phyloP scores from a whole-genome alignment of 2,113 vertebrate species.

The Leucopsar rothschildi region DNA sequence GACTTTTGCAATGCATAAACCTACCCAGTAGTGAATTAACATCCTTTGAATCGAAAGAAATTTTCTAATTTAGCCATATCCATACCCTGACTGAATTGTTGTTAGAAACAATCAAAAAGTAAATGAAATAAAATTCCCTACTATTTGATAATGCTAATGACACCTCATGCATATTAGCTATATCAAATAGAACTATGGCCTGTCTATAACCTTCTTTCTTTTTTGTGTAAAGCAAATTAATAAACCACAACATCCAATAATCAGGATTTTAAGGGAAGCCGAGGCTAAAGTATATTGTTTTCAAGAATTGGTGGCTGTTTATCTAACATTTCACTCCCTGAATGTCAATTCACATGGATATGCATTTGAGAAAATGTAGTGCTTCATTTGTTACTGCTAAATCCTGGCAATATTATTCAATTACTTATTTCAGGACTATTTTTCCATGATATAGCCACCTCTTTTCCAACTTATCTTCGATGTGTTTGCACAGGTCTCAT shows the following conservation, averaged over 20 bases:
- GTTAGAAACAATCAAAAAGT: neutral
- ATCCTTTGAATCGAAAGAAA: neutral
- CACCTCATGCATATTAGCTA: neutral
- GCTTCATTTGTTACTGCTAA: neutral
- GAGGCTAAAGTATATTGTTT: neutral
- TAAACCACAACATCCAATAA: neutral
- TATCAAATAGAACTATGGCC: neutral
- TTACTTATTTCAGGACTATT: neutral
- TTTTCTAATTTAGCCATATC: neutral
- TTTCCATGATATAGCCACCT: neutral
- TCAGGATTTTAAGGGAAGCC: neutral
- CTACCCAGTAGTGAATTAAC: neutral
- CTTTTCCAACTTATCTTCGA: neutral
- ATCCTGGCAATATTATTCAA: neutral
- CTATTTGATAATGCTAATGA: neutral
- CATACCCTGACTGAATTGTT: neutral
- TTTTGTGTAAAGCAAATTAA: neutral
- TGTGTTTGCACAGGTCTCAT: neutral
- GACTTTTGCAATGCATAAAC: neutral
- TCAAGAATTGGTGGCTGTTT: neutral
- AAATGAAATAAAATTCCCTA: neutral
- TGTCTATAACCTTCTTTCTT: neutral
- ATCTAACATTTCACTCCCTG: neutral
- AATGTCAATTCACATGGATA: neutral
- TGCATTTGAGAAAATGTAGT: neutral